Evolutionary conservation across 1,140 invertebrate genomes (phyloP).

Genomic region (Lerema accius): DNA sequence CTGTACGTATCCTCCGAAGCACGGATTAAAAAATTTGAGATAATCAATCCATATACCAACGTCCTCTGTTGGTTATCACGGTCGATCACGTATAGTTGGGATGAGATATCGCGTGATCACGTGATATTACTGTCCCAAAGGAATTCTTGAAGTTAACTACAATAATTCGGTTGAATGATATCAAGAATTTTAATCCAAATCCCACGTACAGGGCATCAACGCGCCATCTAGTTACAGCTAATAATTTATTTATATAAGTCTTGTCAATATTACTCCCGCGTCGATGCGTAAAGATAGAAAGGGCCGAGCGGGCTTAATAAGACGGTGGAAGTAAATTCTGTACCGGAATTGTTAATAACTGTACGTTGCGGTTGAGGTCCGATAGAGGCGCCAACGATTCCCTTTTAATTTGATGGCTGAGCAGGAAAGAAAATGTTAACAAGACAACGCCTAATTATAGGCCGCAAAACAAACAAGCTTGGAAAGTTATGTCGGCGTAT

Average conservation of each 20-base stretch:
- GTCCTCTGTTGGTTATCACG: too few relatives aligned
- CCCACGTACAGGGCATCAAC: not conserved
- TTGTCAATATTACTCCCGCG: slow-evolving; percentile 50
- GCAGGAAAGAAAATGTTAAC: slow-evolving; percentile 72
- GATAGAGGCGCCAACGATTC: slow-evolving; percentile 57
- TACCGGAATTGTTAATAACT: slow-evolving; percentile 80
- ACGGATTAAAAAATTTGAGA: too few relatives aligned
- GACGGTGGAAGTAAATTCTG: slow-evolving; percentile 79
- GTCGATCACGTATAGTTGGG: too few relatives aligned
- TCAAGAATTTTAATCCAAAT: slow-evolving; percentile 1
- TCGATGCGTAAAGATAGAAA: slow-evolving; percentile 56
- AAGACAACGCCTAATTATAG: slow-evolving; percentile 77
- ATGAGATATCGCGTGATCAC: too few relatives aligned
- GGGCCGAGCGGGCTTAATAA: slow-evolving; percentile 73
- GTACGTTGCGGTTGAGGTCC: slow-evolving; percentile 64
- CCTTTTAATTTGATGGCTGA: slow-evolving; percentile 79
- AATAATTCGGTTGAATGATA: too few relatives aligned
- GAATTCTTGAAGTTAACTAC: too few relatives aligned
- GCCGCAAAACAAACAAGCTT: slow-evolving; percentile 72
- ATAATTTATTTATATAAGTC: not conserved
- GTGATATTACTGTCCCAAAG: too few relatives aligned
- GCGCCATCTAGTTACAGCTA: not conserved
- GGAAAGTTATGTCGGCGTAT: slow-evolving; percentile 56
- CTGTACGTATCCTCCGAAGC: too few relatives aligned
- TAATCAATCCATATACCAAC: too few relatives aligned